Evolutionary conservation across 1,140 invertebrate genomes (phyloP), one percentile per base, ranked within the genome.

Genomic region (Diachasma alloeum): DNA sequence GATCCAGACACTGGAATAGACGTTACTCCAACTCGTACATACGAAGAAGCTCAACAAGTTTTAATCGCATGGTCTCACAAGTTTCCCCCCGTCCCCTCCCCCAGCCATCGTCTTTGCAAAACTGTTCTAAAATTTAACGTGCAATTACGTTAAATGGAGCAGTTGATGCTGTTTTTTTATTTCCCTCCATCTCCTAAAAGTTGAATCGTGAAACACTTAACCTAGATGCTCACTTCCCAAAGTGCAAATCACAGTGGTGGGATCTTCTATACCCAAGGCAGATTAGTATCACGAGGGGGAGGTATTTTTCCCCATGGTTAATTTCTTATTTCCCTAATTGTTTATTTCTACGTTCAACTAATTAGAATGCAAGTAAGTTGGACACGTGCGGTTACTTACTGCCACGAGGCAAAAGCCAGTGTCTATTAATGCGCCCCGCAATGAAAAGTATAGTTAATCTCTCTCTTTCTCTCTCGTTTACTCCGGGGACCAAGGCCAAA

Each of bases 401-500:
- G 44, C 70, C 24, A 46, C 44, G 70, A 72, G 39, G 70, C 70
- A 48, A 36, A 70, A 31, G 10, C 26, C 17, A 72, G 59, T 26
- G 59, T 63, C 19, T 53, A 24, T 72, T 73, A 73, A 73, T 72
- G 42, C 53, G 53, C 26, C 48, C 24, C 44, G 70, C 81, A 77
- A 80, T 79, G 78, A 76, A 79, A 79, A 80, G 76, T 80, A 70
- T 81, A 80, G 80, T 78, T 83, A 83, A 84, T 85, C 59, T 63
- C 22, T 53, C 10, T 53, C 48, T 79, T 81, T 82, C 80, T 59
- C 68, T 83, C 82, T 63, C 24, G 77, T 78, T 77, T 80, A 31
- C 42, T 48, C 70, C 70, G 79, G 74, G 19, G 44, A 82, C 82
- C 83, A 87, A 87, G 85, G 86, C 82, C 85, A 77, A 72, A 68